phyloP scores from a whole-genome alignment of 2,888 invertebrate species.

The Folsomia candida region DNA sequence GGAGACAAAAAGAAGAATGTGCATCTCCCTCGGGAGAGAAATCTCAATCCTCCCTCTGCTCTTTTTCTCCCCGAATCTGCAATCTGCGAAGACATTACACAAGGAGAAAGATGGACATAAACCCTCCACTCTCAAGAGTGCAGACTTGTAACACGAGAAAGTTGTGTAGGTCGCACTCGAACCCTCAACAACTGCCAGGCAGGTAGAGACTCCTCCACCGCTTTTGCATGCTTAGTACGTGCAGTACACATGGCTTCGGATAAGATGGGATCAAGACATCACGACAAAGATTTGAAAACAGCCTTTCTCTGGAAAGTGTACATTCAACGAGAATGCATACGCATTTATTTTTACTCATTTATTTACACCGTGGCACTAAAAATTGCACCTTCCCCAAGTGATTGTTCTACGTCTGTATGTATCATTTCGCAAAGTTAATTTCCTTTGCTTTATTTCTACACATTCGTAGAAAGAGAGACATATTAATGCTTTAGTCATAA shows the following conservation, averaged over 20 bases:
- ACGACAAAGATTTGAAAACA: not conserved
- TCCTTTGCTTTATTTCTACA: no score
- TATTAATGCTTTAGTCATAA: no score
- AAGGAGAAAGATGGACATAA: conserved; percentile 4
- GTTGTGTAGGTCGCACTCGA: not conserved
- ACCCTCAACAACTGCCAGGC: not conserved
- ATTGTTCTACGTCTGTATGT: no score
- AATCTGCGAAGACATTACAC: conserved; percentile 1
- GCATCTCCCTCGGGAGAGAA: not conserved
- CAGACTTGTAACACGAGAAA: not conserved
- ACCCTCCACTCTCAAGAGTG: not conserved
- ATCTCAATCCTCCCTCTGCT: not conserved
- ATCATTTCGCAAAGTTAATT: no score
- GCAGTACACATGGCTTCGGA: not conserved
- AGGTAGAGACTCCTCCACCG: no score
- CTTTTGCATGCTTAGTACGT: not conserved
- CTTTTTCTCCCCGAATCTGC: conserved; percentile 3
- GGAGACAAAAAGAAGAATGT: conserved; percentile 4
- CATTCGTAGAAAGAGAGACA: no score
- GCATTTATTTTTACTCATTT: conserved; percentile 2
- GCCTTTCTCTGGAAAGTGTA: not conserved
- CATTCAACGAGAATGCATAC: not conserved
- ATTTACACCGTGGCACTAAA: not conserved
- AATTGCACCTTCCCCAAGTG: not conserved
- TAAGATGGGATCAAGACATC: conserved; percentile 8